Base-by-base conservation (phyloP, 2,888 invertebrate species). In the Lottia gigantea region DNA sequence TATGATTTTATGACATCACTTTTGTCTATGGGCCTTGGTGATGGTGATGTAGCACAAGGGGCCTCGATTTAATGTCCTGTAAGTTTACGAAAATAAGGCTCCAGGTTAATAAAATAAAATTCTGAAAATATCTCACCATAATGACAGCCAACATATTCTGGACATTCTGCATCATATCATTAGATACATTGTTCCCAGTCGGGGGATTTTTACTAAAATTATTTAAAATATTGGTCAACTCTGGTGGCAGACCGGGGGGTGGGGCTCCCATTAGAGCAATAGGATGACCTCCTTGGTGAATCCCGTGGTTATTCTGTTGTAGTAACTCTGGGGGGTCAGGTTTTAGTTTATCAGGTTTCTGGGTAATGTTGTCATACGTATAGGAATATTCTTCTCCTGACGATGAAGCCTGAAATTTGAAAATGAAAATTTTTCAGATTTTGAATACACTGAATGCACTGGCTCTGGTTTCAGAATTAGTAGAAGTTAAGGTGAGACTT, bases 121-220 rank as follows among this genome's bases (percentile, higher is more conserved):
- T 11, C 11, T 40, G 11, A 40, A 31, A 31, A 31, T 40, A 11
- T 6, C 81, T 75, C 66, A 84, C 85, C 81, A 83, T 78, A 8
- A 84, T 74, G 47, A 78, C 78, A 26, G 80, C 73, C 25, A 85
- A 70, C 46, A 83, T 80, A 64, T 81, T 82, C 72, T 84, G 83
- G 4, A 84, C 79, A 64, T 82, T 82, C 11, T 76, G 75, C 67
- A 77, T 74, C 11, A 76, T 69, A 8, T 76, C 74, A 19, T 74
- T 76, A 47, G 75, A 70, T 15, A 75, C 73, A 15, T 74, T 71
- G 65, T 77, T 74, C 31, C 74, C 66, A 55, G 70, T 64, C 40
- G 71, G 63, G 68, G 68, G 55, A 70, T 78, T 76, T 23, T 76
- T 80, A 73, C 82, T 82, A 49, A 83, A 71, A 46, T 81, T 79